These are phyloP conservation scores for Dasyprocta punctata DNA, from an alignment of 2,113 vertebrate genomes.

Conservation along the genomic window DNA sequence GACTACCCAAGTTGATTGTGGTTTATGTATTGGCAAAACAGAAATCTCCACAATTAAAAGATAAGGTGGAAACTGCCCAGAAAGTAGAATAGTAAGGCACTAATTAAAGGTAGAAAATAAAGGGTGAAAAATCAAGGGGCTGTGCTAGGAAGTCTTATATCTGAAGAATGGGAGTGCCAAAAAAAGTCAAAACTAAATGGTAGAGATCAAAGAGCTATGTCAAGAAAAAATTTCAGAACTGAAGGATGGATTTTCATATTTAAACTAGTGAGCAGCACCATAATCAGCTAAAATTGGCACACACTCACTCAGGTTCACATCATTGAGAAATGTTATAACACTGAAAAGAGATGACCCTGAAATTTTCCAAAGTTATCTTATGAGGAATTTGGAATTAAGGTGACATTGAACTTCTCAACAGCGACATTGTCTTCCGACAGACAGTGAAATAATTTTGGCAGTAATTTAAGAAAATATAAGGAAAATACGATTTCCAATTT, in stretches of 20 bases:
- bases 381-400: background rate
- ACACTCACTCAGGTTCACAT: background rate
- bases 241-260: constrained; percentile 37
- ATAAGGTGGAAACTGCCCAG: constrained; percentile 34
- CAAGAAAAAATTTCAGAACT: background rate
- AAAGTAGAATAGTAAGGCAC: background rate
- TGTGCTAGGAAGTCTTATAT: background rate
- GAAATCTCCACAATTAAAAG: background rate
- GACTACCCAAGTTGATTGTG: background rate
- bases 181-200: background rate
- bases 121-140: background rate
- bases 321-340: background rate
- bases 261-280: background rate
- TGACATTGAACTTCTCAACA: background rate
- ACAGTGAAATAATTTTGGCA: background rate
- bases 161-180: background rate
- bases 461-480: background rate
- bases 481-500: background rate
- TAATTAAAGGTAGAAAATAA: constrained; percentile 27
- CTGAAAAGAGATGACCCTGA: background rate
- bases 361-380: background rate
- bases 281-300: background rate
- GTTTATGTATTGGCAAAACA: constrained; percentile 13
- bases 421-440: background rate
- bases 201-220: background rate